phyloP scores from a whole-genome alignment of 2,888 invertebrate species.

The Diarsia rubi region DNA sequence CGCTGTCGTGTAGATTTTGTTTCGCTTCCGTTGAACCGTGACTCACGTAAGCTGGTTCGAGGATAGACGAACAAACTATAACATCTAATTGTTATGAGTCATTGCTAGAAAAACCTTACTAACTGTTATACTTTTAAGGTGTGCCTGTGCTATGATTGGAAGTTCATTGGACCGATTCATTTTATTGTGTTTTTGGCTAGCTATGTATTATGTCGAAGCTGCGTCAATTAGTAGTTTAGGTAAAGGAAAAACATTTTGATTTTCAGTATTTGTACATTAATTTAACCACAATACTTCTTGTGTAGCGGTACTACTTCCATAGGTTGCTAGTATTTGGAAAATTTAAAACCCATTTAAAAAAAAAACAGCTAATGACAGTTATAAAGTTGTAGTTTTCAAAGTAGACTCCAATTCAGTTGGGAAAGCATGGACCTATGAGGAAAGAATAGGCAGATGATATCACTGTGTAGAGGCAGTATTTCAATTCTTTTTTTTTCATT shows the following conservation, averaged over 20 bases:
- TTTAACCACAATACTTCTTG: not conserved
- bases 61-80: slow-evolving; percentile 76
- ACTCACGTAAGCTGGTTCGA: slow-evolving; percentile 78
- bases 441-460: not conserved
- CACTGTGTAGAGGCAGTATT: not conserved
- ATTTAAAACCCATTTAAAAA: not conserved
- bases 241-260: not conserved
- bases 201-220: slow-evolving; percentile 21
- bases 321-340: not conserved
- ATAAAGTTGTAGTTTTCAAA: not conserved
- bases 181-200: slow-evolving; percentile 29
- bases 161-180: slow-evolving; percentile 62
- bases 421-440: not conserved
- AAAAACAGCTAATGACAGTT: not conserved
- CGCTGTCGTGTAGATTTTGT: slow-evolving; percentile 73
- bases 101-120: slow-evolving; percentile 67
- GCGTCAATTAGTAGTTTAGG: not conserved
- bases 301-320: not conserved
- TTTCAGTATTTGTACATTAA: not conserved
- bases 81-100: slow-evolving; percentile 76
- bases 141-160: slow-evolving; percentile 59
- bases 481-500: not conserved
- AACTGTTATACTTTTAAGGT: slow-evolving; percentile 60
- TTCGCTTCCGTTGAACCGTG: slow-evolving; percentile 80
- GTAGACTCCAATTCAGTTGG: not conserved